phyloP scores from a whole-genome alignment of 1,140 invertebrate species.

The Thaumetopoea pityocampa region DNA sequence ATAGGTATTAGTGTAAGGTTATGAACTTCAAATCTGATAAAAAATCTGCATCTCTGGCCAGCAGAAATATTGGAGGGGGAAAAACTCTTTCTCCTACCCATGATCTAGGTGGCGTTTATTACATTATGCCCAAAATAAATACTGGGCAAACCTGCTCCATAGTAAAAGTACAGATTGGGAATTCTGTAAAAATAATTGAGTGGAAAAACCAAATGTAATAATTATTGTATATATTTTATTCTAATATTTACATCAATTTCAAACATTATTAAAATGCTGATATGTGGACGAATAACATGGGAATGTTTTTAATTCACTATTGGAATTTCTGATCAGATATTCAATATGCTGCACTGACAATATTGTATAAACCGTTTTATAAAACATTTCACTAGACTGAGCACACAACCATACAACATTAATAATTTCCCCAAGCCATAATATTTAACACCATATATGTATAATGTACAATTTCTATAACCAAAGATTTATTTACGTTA shows the following conservation, averaged over 20 bases:
- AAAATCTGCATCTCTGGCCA: too few relatives aligned
- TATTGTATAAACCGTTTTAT: background rate
- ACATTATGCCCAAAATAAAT: too few relatives aligned
- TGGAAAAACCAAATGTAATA: background rate
- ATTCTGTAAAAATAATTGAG: too few relatives aligned
- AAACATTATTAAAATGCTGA: conserved; percentile 16
- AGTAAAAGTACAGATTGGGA: too few relatives aligned
- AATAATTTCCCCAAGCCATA: conserved; percentile 9
- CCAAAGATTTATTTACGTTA: conserved; percentile 25
- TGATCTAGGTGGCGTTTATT: too few relatives aligned
- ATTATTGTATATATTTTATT: conserved; percentile 6
- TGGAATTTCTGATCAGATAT: background rate
- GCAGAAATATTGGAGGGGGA: too few relatives aligned
- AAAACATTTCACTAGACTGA: conserved; percentile 6
- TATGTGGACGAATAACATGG: conserved; percentile 23
- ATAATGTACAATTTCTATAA: conserved; percentile 18
- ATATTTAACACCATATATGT: conserved; percentile 8
- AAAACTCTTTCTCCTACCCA: too few relatives aligned
- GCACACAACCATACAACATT: conserved; percentile 11
- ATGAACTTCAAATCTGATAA: too few relatives aligned
- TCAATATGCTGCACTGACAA: conserved; percentile 1
- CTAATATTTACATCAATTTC: conserved; percentile 35
- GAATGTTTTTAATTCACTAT: conserved; percentile 14
- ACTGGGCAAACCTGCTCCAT: too few relatives aligned
- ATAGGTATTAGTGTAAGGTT: too few relatives aligned